Percentiles rank a stretch among this genome's conserved stretches.
Conservation (phyloP, 2,113 vertebrate species). For the Bothrops jararaca region DNA sequence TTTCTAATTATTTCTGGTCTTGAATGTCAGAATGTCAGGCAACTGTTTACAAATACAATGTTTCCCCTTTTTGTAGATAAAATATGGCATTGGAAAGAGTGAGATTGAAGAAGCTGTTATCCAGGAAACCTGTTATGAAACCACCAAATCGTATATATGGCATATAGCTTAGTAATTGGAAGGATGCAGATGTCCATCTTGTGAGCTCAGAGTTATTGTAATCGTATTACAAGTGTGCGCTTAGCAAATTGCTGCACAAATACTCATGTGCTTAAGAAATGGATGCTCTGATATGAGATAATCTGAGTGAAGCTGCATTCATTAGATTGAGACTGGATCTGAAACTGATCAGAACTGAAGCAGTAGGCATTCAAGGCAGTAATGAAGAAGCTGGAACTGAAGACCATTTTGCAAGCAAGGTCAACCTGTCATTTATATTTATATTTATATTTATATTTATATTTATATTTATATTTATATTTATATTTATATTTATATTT, state of each 20-base stretch:
- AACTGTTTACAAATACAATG: constrained; percentile 26
- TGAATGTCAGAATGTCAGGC: constrained; percentile 6
- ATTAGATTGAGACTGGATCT: neutral
- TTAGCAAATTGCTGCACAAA: neutral
- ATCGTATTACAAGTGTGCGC: neutral
- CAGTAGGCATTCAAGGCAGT: neutral
- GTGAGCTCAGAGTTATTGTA: too few species aligned
- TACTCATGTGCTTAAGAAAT: neutral
- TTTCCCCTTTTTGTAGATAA: constrained; percentile 29
- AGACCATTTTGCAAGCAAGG: neutral
- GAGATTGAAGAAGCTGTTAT: constrained; percentile 1
- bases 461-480: too few species aligned
- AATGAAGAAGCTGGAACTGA: neutral
- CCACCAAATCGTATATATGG: neutral
- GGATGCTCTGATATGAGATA: neutral
- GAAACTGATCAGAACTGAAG: neutral
- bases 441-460: neutral
- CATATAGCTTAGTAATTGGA: too few species aligned
- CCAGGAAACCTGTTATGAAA: neutral
- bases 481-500: too few species aligned
- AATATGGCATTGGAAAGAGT: neutral
- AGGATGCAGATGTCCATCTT: too few species aligned
- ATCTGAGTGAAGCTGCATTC: neutral
- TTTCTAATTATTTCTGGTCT: neutral
- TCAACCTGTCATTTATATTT: neutral